Percentiles rank a stretch among this genome's conserved stretches.
Conservation (phyloP, 1,140 invertebrate species). For the Drosophila murphyi region DNA sequence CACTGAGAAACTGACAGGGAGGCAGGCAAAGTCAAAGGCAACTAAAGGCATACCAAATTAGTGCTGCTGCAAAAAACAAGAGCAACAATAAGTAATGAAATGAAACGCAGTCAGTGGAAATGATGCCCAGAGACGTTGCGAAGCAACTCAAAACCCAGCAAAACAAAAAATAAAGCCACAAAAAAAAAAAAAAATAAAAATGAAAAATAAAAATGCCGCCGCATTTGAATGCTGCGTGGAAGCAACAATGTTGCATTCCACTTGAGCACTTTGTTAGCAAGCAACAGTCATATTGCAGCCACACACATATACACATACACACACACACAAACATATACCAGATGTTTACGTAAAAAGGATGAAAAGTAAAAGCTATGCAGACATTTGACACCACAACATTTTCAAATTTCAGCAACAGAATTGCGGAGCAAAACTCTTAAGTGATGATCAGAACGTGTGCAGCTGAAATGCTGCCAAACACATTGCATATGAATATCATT, state of each 20-base stretch:
- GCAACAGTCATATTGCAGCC: slow-evolving; percentile 46
- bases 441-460: slow-evolving; percentile 79
- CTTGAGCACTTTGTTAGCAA: slow-evolving; percentile 80
- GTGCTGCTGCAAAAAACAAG: slow-evolving; percentile 60
- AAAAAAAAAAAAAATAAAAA: slow-evolving; percentile 45
- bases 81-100: slow-evolving; percentile 59
- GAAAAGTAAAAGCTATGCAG: slow-evolving; percentile 57
- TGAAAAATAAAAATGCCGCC: slow-evolving; percentile 70
- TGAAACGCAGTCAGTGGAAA: slow-evolving; percentile 82
- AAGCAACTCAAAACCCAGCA: slow-evolving; percentile 61
- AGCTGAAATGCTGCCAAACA: slow-evolving; percentile 20
- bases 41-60: slow-evolving; percentile 81
- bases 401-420: slow-evolving; percentile 77
- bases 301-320: slow-evolving; percentile 17
- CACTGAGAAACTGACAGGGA: neutral
- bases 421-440: slow-evolving; percentile 77
- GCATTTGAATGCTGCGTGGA: slow-evolving; percentile 78
- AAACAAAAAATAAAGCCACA: slow-evolving; percentile 49
- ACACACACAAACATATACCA: slow-evolving; percentile 6
- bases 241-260: slow-evolving; percentile 83
- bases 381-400: slow-evolving; percentile 60
- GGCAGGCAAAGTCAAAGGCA: slow-evolving; percentile 45
- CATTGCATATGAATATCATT: neutral
- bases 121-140: slow-evolving; percentile 58
- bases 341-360: slow-evolving; percentile 16